Evolutionary conservation across 1,140 invertebrate species (phyloP).

Genomic region (Asobara japonica): DNA sequence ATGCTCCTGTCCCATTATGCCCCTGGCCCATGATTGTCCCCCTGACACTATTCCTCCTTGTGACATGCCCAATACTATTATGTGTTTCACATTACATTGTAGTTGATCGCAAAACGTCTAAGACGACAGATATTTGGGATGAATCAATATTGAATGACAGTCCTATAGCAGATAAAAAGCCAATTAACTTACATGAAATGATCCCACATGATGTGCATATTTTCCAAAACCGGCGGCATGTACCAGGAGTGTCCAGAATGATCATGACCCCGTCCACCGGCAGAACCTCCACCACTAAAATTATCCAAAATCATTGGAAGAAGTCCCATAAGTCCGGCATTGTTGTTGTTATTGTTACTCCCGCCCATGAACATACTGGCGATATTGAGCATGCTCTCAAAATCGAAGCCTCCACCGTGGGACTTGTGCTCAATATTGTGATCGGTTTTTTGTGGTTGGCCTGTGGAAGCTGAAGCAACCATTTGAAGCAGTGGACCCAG

Average conservation of each 20-base stretch:
- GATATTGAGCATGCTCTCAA: conserved; percentile 70
- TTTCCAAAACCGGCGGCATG: conserved; percentile 79
- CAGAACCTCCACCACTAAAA: conserved; percentile 62
- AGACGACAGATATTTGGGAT: no score
- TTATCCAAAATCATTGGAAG: conserved; percentile 74
- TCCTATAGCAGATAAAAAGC: conserved; percentile 20
- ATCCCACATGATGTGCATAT: conserved; percentile 79
- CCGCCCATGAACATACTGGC: conserved; percentile 71
- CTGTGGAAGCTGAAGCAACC: conserved; percentile 51
- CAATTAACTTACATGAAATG: conserved; percentile 68
- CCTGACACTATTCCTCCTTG: no score
- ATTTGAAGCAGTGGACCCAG: conserved; percentile 68
- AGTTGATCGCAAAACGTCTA: no score
- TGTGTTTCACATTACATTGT: no score
- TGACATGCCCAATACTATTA: no score
- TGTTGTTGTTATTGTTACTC: conserved; percentile 53
- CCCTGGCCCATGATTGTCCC: no score
- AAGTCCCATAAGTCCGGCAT: conserved; percentile 70
- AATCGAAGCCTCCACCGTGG: conserved; percentile 58
- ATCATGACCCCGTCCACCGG: conserved; percentile 67
- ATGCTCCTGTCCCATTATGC: no score
- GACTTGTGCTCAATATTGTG: background rate
- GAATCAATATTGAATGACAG: no score
- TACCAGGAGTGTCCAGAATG: conserved; percentile 79
- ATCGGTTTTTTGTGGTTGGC: conserved; percentile 37